phyloP scores from a whole-genome alignment of 2,888 invertebrate genomes.

The Alentia gelatinosa region DNA sequence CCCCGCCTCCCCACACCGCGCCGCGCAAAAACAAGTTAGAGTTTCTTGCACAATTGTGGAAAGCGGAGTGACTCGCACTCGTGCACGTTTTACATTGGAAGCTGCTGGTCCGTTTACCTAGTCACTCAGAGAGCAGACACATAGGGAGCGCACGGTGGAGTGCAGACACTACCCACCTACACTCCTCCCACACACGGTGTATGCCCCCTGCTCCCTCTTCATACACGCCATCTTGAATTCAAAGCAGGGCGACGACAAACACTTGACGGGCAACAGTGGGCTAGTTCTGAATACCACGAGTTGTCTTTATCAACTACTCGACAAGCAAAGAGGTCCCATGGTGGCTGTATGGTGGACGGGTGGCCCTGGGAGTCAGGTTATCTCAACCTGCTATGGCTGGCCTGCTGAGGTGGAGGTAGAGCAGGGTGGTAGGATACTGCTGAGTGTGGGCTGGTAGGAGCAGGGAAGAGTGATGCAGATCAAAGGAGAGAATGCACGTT shows the following conservation, averaged over 20 bases:
- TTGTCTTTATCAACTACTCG: slow-evolving; percentile 45
- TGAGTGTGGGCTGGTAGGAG: neutral
- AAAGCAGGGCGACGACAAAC: neutral
- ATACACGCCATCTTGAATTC: neutral
- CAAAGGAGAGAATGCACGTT: too few species aligned
- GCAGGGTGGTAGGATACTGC: neutral
- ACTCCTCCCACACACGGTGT: too few species aligned
- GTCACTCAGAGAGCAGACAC: too few species aligned
- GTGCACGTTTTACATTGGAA: neutral
- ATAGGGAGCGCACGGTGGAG: too few species aligned
- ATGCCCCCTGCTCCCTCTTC: too few species aligned
- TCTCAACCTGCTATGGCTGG: neutral
- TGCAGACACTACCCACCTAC: too few species aligned
- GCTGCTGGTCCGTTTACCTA: too few species aligned
- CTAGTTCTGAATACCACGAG: neutral
- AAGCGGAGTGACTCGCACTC: neutral
- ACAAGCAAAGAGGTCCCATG: neutral
- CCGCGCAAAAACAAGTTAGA: neutral
- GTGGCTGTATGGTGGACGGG: neutral
- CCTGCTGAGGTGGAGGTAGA: neutral
- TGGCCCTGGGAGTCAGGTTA: neutral
- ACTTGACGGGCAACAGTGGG: neutral
- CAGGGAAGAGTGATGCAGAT: neutral
- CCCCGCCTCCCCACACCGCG: neutral
- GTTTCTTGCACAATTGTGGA: slow-evolving; percentile 19